These are phyloP conservation scores for Drosophila hydei DNA, from an alignment of 1,140 invertebrate genomes.

Conservation along the genomic window DNA sequence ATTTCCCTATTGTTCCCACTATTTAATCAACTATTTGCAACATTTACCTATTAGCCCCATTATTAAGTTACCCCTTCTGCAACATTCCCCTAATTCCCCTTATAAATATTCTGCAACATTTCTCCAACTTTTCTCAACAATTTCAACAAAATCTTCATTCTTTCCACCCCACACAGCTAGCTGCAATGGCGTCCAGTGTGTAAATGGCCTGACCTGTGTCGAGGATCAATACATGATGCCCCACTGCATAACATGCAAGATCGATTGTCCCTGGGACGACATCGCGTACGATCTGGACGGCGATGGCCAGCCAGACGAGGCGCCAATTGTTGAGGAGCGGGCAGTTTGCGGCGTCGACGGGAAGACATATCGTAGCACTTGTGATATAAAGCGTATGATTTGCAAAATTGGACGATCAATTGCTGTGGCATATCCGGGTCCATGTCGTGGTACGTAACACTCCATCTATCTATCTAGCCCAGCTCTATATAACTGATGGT, in stretches of 20 bases:
- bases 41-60: too few species aligned
- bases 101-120: too few species aligned
- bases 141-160: neutral
- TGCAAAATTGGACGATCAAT: conserved; percentile 92
- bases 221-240: conserved; percentile 93
- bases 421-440: conserved; percentile 93
- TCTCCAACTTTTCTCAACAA: too few species aligned
- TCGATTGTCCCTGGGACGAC: conserved; percentile 86
- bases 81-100: too few species aligned
- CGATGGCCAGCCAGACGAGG: conserved; percentile 77
- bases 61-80: too few species aligned
- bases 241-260: conserved; percentile 91
- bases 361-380: conserved; percentile 93
- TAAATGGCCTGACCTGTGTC: conserved; percentile 91
- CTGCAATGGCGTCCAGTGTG: conserved; percentile 91
- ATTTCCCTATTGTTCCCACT: too few species aligned
- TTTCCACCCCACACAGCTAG: conserved; percentile 85
- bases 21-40: too few species aligned
- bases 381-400: conserved; percentile 92
- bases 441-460: conserved; percentile 89
- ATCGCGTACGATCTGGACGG: conserved; percentile 34
- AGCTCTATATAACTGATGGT: conserved; percentile 15
- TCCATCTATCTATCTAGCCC: neutral
- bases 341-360: conserved; percentile 94
- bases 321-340: conserved; percentile 74